Evolutionary conservation across 37 sponge, comb jelly and placozoan species (phyloP).

Genomic region (Haliclona indistincta): DNA sequence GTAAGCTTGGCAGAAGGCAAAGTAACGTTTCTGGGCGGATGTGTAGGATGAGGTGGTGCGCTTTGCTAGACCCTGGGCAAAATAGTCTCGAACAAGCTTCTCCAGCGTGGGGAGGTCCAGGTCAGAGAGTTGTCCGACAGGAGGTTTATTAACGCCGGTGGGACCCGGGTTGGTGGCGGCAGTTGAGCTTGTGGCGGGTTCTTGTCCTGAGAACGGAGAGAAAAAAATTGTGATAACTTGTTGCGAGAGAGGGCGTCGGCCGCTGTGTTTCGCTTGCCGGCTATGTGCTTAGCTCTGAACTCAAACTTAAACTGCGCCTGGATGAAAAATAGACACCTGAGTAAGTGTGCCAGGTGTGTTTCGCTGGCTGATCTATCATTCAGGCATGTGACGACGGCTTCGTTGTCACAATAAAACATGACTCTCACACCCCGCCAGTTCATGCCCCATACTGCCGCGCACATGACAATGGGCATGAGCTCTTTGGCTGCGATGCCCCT

Average conservation of each 20-base stretch:
- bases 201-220: background rate
- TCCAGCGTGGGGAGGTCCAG: too few species aligned
- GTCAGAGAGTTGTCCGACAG: too few species aligned
- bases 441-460: conserved; percentile 8
- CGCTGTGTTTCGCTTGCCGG: too few species aligned
- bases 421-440: background rate
- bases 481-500: conserved; percentile 30
- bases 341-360: too few species aligned
- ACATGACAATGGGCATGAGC: conserved; percentile 19
- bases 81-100: too few species aligned
- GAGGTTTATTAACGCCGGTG: background rate
- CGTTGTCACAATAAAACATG: conserved; percentile 13
- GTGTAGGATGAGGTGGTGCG: conserved; percentile 6
- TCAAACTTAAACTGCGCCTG: conserved; percentile 7
- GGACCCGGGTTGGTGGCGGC: conserved; percentile 1
- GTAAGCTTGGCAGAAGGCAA: conserved; percentile 12
- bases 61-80: conserved; percentile 13
- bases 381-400: conserved; percentile 10
- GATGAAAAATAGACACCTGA: too few species aligned
- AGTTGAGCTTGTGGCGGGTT: too few species aligned
- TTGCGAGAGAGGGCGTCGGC: conserved; percentile 55
- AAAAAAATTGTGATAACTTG: conserved; percentile 3
- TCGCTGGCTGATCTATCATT: conserved; percentile 2
- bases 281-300: conserved; percentile 8
- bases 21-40: conserved; percentile 18